These are phyloP conservation scores for Ceriagrion tenellum DNA, from an alignment of 2,888 invertebrate genomes.

Conservation along the genomic window DNA sequence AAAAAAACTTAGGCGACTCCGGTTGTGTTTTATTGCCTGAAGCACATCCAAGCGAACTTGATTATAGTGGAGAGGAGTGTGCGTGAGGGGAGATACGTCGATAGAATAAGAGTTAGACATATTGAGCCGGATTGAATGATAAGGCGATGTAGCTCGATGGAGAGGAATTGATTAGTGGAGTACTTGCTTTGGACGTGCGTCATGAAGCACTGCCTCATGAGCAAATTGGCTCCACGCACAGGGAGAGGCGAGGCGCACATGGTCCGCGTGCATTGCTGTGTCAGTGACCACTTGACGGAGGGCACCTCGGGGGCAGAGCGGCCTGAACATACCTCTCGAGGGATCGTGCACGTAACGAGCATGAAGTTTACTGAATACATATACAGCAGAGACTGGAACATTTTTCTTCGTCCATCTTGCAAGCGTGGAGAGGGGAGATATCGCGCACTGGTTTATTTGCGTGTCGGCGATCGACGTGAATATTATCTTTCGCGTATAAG, in stretches of 20 bases:
- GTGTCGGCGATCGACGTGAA: background rate
- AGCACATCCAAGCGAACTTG: background rate
- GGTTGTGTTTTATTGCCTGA: background rate
- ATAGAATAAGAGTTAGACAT: background rate
- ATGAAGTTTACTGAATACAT: background rate
- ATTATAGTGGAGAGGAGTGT: background rate
- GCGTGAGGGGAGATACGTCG: background rate
- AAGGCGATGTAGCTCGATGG: background rate
- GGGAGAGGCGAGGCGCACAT: background rate
- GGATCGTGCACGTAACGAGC: background rate
- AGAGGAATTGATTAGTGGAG: slow-evolving; percentile 3
- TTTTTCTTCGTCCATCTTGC: too few relatives aligned
- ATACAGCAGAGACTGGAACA: background rate
- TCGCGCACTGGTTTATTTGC: too few relatives aligned
- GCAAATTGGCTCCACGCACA: background rate
- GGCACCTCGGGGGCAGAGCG: background rate
- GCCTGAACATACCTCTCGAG: background rate
- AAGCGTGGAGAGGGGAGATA: too few relatives aligned
- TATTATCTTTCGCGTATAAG: too few relatives aligned
- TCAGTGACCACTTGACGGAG: background rate
- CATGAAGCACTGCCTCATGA: background rate
- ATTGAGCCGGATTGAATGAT: slow-evolving; percentile 5
- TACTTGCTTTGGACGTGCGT: slow-evolving; percentile 1
- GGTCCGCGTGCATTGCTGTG: background rate
- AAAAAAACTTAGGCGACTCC: background rate